Evolutionary conservation across 1,140 invertebrate species (phyloP).

Genomic region (Diachasma alloeum): DNA sequence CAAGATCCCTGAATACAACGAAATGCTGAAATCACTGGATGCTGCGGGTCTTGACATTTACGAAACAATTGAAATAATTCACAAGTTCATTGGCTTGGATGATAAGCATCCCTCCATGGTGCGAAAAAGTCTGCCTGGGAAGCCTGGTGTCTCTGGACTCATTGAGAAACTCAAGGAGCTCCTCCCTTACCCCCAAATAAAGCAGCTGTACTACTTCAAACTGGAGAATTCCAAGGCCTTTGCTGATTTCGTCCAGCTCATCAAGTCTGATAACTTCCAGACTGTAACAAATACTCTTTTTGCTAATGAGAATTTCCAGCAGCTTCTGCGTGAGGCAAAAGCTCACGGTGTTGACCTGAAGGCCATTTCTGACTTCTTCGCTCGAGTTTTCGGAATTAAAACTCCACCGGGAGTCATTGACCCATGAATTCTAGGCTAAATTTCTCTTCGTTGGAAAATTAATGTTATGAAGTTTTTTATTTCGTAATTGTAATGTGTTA

Average conservation of each 20-base stretch:
- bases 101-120: neutral
- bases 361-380: slow-evolving; percentile 24
- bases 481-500: neutral
- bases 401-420: slow-evolving; percentile 9
- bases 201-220: slow-evolving; percentile 31
- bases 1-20: slow-evolving; percentile 24
- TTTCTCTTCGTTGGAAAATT: neutral
- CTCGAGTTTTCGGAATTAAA: slow-evolving; percentile 21
- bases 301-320: slow-evolving; percentile 20
- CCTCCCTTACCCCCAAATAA: slow-evolving; percentile 28
- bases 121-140: neutral
- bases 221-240: slow-evolving; percentile 25
- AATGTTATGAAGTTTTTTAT: neutral
- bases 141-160: slow-evolving; percentile 19
- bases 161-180: slow-evolving; percentile 11
- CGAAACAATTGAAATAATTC: slow-evolving; percentile 19
- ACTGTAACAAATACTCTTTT: slow-evolving; percentile 3
- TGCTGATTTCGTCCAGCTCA: neutral
- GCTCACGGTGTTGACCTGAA: slow-evolving; percentile 22
- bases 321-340: slow-evolving; percentile 13
- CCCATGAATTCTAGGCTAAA: no score
- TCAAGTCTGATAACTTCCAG: slow-evolving; percentile 26
- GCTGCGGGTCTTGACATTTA: slow-evolving; percentile 24
- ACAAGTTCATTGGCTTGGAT: slow-evolving; percentile 27
- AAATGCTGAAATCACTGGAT: slow-evolving; percentile 20